Conservation (phyloP, 2,113 vertebrate genomes). For the Etia nguti region DNA sequence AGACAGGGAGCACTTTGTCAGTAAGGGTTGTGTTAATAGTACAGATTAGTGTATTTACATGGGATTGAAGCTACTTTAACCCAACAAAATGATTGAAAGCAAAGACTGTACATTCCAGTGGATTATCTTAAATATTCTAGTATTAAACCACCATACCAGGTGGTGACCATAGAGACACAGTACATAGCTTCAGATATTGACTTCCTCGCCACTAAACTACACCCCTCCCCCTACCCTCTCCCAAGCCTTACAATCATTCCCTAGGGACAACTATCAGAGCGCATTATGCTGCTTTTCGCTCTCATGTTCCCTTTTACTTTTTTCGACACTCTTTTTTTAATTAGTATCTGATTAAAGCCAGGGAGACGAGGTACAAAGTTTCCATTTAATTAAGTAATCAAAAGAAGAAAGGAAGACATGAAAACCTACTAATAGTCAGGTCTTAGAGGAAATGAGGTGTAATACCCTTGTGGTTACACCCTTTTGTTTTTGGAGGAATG, state of each 20-base stretch:
- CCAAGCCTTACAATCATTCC: constrained; percentile 20
- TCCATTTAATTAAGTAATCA: constrained; percentile 66
- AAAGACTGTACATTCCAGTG: constrained; percentile 41
- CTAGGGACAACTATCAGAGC: constrained; percentile 1
- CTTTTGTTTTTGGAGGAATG: constrained; percentile 1
- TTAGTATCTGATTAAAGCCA: constrained; percentile 58
- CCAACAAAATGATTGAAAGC: constrained; percentile 53
- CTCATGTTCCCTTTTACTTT: constrained; percentile 17
- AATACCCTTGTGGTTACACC: constrained; percentile 10
- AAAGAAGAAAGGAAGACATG: constrained; percentile 55
- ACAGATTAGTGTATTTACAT: constrained; percentile 69
- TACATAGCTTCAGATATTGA: constrained; percentile 39
- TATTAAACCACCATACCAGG: constrained; percentile 14
- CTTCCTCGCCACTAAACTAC: constrained; percentile 23
- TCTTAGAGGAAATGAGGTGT: constrained; percentile 50
- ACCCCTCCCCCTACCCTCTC: background rate
- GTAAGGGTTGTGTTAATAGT: constrained; percentile 57
- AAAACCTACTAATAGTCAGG: constrained; percentile 39
- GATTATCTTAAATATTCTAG: constrained; percentile 54
- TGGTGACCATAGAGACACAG: constrained; percentile 34
- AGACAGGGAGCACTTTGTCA: constrained; percentile 50
- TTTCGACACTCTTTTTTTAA: constrained; percentile 43
- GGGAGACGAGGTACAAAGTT: constrained; percentile 45
- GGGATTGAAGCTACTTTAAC: constrained; percentile 56
- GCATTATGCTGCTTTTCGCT: constrained; percentile 29